Percentiles rank a stretch among this genome's conserved stretches.
Evolutionary conservation across 2,888 invertebrate species (phyloP).

Genomic region (Melipona beecheii): DNA sequence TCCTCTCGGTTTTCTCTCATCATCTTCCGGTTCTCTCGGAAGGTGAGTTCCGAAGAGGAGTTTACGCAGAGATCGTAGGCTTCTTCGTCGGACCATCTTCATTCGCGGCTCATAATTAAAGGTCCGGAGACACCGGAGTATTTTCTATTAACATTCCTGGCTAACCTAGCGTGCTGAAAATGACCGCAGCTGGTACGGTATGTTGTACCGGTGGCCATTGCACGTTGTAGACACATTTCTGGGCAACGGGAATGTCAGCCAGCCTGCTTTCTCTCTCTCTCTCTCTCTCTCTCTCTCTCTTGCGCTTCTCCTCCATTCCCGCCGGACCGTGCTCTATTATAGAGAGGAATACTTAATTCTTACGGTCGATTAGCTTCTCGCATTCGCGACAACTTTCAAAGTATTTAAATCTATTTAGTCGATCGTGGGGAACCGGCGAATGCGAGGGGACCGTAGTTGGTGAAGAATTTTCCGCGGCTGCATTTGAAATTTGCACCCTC

Average conservation of each 20-base stretch:
- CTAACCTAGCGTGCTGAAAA: conserved; percentile 79
- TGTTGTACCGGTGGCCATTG: conserved; percentile 64
- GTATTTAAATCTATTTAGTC: conserved; percentile 52
- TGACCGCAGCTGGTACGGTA: conserved; percentile 78
- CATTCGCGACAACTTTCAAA: conserved; percentile 42
- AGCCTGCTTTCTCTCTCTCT: conserved; percentile 30
- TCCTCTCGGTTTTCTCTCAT: not conserved
- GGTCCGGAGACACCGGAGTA: conserved; percentile 77
- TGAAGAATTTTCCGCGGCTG: conserved; percentile 13
- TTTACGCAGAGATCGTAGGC: conserved; percentile 16
- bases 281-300: conserved; percentile 18
- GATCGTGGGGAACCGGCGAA: conserved; percentile 1
- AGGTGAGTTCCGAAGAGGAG: not conserved
- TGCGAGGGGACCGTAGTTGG: conserved; percentile 8
- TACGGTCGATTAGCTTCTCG: conserved; percentile 51
- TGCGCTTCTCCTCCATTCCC: not conserved
- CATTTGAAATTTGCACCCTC: not conserved
- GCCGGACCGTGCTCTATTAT: conserved; percentile 35
- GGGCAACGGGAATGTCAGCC: conserved; percentile 66
- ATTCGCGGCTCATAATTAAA: conserved; percentile 79
- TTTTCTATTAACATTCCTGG: conserved; percentile 83
- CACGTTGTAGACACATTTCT: conserved; percentile 64
- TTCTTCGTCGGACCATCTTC: conserved; percentile 51
- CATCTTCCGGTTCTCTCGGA: not conserved
- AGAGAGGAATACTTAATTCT: conserved; percentile 61